phyloP scores from a whole-genome alignment of 2,797 vertebrate genomes.

The Anableps anableps region DNA sequence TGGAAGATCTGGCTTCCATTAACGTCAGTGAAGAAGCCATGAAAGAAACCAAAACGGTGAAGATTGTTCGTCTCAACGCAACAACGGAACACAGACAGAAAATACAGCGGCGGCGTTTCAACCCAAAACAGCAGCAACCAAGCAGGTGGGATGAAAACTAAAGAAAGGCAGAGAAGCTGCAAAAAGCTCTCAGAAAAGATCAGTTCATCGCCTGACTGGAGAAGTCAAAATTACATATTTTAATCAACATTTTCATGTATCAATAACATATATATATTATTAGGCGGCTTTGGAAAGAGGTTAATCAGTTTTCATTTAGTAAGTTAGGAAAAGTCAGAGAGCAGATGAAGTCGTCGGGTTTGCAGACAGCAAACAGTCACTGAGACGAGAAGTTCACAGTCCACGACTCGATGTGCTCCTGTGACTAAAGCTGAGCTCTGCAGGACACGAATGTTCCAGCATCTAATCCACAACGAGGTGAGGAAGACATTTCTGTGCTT shows the following conservation, averaged over 20 bases:
- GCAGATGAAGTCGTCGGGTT: not conserved
- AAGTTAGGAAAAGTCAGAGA: not conserved
- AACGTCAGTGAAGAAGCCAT: slow-evolving; percentile 22
- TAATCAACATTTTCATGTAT: not conserved
- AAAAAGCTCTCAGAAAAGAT: not conserved
- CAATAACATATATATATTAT: not conserved
- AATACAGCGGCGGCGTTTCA: not conserved
- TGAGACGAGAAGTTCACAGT: not conserved
- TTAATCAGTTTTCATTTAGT: not conserved
- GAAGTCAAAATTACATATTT: not conserved
- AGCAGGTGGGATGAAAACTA: slow-evolving; percentile 8
- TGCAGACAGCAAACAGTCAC: not conserved
- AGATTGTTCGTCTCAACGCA: slow-evolving; percentile 24
- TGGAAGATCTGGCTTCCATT: slow-evolving; percentile 37
- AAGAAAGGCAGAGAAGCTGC: slow-evolving; percentile 4
- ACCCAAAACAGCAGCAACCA: slow-evolving; percentile 21
- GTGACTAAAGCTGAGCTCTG: not conserved
- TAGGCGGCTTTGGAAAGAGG: not conserved
- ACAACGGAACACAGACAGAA: slow-evolving; percentile 30
- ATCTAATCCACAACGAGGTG: not conserved
- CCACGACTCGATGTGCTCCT: not conserved
- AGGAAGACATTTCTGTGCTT: not conserved
- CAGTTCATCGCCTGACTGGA: not conserved
- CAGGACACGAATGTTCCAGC: not conserved
- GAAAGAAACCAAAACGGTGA: slow-evolving; percentile 14